Percentiles rank a stretch among this genome's conserved stretches.
Evolutionary conservation across 2,888 invertebrate genomes (phyloP).

Genomic region (Watsonalla binaria): DNA sequence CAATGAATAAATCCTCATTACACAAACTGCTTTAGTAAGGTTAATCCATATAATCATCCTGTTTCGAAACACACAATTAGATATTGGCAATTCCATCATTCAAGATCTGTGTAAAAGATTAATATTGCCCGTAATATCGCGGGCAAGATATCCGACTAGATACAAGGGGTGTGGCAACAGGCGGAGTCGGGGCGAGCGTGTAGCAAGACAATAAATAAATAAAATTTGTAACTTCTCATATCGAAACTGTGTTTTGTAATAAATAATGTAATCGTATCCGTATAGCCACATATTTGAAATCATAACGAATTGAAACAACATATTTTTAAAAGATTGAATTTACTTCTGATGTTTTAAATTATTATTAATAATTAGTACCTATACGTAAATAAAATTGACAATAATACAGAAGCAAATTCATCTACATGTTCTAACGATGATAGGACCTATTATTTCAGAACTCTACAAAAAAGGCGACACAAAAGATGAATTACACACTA

Average conservation of each 20-base stretch:
- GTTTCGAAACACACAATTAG: neutral
- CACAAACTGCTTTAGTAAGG: neutral
- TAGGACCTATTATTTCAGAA: no score
- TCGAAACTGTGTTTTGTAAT: constrained; percentile 8
- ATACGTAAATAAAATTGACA: no score
- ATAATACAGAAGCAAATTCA: no score
- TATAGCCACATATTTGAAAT: neutral
- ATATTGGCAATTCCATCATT: constrained; percentile 8
- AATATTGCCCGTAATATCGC: constrained; percentile 51
- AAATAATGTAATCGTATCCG: constrained; percentile 1
- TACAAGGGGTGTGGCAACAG: constrained; percentile 58
- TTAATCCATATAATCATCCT: neutral
- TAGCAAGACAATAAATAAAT: constrained; percentile 52
- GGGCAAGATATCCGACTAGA: constrained; percentile 47
- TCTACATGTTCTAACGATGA: no score
- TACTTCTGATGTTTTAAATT: no score
- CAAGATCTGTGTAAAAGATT: constrained; percentile 25
- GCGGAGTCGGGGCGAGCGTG: constrained; percentile 52
- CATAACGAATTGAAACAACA: no score
- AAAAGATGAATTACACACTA: no score
- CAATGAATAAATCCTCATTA: neutral
- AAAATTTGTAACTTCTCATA: constrained; percentile 31
- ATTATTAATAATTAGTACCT: no score
- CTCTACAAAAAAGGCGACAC: no score
- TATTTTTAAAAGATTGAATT: no score